These are phyloP conservation scores for Motacilla alba DNA, from an alignment of 2,113 vertebrate genomes.

Conservation along the genomic window DNA sequence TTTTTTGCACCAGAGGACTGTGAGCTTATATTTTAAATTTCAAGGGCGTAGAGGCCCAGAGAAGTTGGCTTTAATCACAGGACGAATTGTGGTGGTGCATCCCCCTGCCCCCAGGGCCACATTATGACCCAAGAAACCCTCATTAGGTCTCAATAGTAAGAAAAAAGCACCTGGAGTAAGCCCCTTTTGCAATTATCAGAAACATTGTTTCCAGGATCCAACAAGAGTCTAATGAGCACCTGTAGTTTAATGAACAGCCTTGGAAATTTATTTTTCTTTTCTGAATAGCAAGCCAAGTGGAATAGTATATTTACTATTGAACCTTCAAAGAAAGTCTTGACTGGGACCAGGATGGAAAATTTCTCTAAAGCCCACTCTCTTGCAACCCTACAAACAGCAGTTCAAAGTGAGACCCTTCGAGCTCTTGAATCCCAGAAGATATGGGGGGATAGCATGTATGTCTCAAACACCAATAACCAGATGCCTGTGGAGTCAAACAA, in stretches of 20 bases:
- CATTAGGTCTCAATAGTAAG: background rate
- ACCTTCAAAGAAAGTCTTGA: background rate
- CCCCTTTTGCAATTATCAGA: background rate
- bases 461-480: background rate
- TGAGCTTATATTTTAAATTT: background rate
- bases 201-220: background rate
- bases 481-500: background rate
- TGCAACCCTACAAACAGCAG: background rate
- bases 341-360: background rate
- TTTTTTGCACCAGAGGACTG: background rate
- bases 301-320: background rate
- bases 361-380: background rate
- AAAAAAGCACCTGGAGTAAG: background rate
- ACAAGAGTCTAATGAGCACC: accelerated
- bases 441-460: too few relatives aligned
- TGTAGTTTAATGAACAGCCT: background rate
- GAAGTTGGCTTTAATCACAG: background rate
- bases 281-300: background rate
- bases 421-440: background rate
- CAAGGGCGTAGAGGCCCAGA: background rate
- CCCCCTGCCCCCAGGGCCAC: too few relatives aligned
- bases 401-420: background rate
- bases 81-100: background rate
- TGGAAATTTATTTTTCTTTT: background rate
- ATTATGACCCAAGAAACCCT: accelerated